These are phyloP conservation scores for Oscheius sp. DNA, from an alignment of 2,888 invertebrate genomes.

Conservation along the genomic window DNA sequence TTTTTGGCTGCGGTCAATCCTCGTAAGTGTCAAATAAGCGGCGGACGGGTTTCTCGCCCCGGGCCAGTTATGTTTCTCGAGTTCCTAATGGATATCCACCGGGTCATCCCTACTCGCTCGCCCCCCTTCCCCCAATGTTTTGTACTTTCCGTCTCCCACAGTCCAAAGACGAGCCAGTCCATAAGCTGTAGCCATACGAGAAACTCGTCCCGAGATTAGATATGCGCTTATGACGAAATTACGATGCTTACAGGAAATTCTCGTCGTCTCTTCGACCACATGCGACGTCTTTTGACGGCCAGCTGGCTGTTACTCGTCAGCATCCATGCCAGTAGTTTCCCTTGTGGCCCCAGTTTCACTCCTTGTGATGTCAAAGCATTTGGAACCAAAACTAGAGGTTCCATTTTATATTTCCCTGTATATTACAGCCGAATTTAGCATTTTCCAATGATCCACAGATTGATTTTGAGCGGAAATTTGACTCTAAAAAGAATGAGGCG, in stretches of 20 bases:
- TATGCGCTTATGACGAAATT: slow-evolving; percentile 26
- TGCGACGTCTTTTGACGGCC: slow-evolving; percentile 24
- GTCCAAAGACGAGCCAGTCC: slow-evolving; percentile 1
- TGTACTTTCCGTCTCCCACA: neutral
- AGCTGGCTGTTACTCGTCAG: slow-evolving; percentile 17
- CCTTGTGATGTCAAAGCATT: slow-evolving; percentile 55
- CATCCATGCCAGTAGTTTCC: slow-evolving; percentile 50
- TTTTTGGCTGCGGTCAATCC: no score
- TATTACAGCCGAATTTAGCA: neutral
- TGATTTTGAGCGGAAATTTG: slow-evolving; percentile 1
- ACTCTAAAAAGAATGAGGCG: slow-evolving; percentile 27
- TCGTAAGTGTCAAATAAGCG: neutral
- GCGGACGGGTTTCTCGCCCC: neutral
- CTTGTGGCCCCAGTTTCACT: slow-evolving; percentile 68
- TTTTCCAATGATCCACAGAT: neutral
- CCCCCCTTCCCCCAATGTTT: neutral
- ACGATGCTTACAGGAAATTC: slow-evolving; percentile 32
- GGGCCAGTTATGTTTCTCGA: slow-evolving; percentile 16
- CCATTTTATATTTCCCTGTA: neutral
- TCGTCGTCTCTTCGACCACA: slow-evolving; percentile 10
- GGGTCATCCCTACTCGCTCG: slow-evolving; percentile 6
- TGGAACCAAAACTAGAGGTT: slow-evolving; percentile 24
- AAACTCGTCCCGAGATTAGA: slow-evolving; percentile 31
- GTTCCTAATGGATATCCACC: neutral
- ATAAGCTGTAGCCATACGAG: slow-evolving; percentile 27